Evolutionary conservation across 1,140 invertebrate species (phyloP).

Genomic region (Lethocerus indicus): DNA sequence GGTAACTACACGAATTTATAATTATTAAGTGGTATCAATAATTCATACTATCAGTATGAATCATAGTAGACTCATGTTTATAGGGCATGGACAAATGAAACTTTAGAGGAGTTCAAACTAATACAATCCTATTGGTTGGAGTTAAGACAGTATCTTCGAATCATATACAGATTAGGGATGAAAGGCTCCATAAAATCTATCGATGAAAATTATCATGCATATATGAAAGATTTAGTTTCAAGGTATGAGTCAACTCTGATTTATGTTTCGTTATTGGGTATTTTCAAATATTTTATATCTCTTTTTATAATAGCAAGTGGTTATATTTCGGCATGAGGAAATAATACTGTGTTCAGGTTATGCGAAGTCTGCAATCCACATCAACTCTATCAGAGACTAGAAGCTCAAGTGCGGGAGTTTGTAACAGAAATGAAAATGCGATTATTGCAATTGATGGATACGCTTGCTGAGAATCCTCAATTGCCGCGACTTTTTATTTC

Average conservation of each 20-base stretch:
- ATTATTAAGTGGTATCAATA: not conserved
- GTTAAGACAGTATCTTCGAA: slow-evolving; percentile 30
- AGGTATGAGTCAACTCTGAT: slow-evolving; percentile 19
- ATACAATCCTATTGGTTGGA: slow-evolving; percentile 35
- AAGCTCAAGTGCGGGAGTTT: slow-evolving; percentile 41
- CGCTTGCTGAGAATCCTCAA: slow-evolving; percentile 27
- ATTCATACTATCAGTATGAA: not conserved
- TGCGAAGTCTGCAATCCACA: slow-evolving; percentile 35
- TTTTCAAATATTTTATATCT: not conserved
- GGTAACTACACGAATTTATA: slow-evolving; percentile 16
- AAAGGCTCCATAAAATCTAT: slow-evolving; percentile 20
- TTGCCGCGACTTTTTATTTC: slow-evolving; percentile 33
- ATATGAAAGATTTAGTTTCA: slow-evolving; percentile 21
- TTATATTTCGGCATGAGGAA: not conserved
- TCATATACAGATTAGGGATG: slow-evolving; percentile 28
- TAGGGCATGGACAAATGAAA: slow-evolving; percentile 26
- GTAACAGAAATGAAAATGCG: slow-evolving; percentile 42
- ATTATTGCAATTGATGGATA: slow-evolving; percentile 31
- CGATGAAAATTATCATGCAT: slow-evolving; percentile 16
- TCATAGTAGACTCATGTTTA: not conserved
- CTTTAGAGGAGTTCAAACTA: slow-evolving; percentile 30
- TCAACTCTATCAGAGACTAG: slow-evolving; percentile 39
- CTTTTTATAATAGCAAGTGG: not conserved
- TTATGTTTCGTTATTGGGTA: not conserved
- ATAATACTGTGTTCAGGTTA: slow-evolving; percentile 25